Base-by-base conservation (phyloP, 2,888 invertebrate species). In the Drosophila algonquin region DNA sequence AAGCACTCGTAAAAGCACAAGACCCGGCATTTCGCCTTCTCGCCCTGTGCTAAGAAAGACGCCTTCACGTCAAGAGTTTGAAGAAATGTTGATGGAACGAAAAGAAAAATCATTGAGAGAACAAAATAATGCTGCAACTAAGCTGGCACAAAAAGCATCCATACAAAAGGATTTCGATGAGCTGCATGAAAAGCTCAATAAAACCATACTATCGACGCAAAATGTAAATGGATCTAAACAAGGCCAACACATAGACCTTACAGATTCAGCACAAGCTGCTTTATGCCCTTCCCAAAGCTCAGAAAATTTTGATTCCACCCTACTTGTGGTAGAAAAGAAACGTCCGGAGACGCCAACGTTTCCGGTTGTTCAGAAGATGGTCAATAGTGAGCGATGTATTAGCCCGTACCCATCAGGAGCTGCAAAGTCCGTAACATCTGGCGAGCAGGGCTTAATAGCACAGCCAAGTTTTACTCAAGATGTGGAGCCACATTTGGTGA, bases 331-430 rank as follows among this genome's bases (percentile, higher is more conserved):
- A 1, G 79, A 85, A 27, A 35, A 46, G 14, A 94, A 94, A 51
- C 94, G 97, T 57, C 96, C 97, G 3, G 96, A 96, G 90, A 98
- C 98, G 1, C 98, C 98, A 9, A 96, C 96, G 50, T 98, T 98
- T 93, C 98, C 98, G 50, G 96, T 97, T 47, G 95, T 95, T 86
- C 96, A 96, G 53, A 94, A 96, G 80, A 96, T 96, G 3, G 96
- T 96, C 0, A 60, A 78, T 4, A 82, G 86, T 8, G 96, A 96
- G 90, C 96, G 96, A 89, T 89, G 87, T 56, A 60, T 80, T n/a
- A 89, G 89, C 21, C 90, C 89, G 0, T 89, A 90, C 57, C 82
- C 81, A 12, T 18, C 40, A n/a, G 40, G n/a, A 40, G n/a, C 40
- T 10, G 18, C 55, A 2, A 63, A 21, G 5, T 53, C 74, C 53